These are phyloP conservation scores for Ictidomys tridecemlineatus DNA, from an alignment of 2,113 vertebrate genomes.

Conservation along the genomic window DNA sequence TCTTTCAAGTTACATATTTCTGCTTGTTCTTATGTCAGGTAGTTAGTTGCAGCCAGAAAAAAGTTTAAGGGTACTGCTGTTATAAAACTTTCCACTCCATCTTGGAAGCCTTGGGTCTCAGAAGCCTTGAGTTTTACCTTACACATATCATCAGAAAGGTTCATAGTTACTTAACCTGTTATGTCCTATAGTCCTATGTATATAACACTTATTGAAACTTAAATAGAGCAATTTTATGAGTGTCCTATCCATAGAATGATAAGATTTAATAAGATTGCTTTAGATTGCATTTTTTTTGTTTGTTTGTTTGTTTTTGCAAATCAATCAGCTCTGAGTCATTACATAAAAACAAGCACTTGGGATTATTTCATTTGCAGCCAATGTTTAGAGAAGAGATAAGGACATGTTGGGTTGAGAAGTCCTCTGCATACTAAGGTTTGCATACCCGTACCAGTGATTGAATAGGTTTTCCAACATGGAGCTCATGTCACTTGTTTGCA, in stretches of 20 bases:
- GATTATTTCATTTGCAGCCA: neutral
- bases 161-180: neutral
- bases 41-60: neutral
- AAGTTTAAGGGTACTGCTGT: neutral
- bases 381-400: neutral
- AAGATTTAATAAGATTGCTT: neutral
- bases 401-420: neutral
- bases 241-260: neutral
- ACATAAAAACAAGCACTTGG: neutral
- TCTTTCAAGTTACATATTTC: neutral
- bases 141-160: neutral
- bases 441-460: neutral
- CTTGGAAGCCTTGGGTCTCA: neutral
- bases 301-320: neutral
- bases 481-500: neutral
- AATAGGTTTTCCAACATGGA: neutral
- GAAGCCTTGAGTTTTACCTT: neutral
- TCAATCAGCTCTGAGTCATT: neutral
- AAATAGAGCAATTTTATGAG: neutral
- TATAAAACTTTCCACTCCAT: neutral
- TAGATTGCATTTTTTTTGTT: neutral
- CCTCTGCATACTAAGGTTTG: neutral
- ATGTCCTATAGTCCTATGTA: neutral
- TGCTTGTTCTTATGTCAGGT: neutral
- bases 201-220: neutral